Conservation (phyloP, 2,113 vertebrate genomes). For the Osmerus mordax region DNA sequence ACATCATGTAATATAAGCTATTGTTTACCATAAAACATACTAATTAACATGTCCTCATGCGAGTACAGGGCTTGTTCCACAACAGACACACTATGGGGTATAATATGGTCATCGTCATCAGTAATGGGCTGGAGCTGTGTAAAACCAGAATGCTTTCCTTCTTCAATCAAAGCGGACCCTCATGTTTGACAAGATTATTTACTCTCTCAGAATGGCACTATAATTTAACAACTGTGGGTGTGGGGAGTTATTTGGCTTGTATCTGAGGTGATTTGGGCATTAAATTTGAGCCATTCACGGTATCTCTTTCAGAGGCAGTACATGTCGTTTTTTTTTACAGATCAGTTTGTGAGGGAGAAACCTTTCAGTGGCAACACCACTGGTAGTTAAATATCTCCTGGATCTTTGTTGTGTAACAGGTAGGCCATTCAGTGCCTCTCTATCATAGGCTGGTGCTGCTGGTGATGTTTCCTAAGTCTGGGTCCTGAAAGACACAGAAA, state of each 20-base stretch:
- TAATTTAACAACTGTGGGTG: too few relatives aligned
- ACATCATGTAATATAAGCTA: constrained; percentile 58
- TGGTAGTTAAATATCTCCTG: not conserved
- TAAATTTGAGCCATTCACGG: too few relatives aligned
- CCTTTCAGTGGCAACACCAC: not conserved
- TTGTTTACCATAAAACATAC: not conserved
- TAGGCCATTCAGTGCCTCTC: constrained; percentile 48
- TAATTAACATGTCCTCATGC: not conserved
- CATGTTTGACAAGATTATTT: too few relatives aligned
- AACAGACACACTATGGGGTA: not conserved
- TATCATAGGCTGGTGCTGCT: constrained; percentile 29
- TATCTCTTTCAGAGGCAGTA: too few relatives aligned
- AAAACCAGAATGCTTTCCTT: too few relatives aligned
- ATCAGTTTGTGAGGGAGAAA: not conserved
- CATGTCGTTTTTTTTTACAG: too few relatives aligned
- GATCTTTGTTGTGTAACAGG: constrained; percentile 35
- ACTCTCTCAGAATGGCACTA: too few relatives aligned
- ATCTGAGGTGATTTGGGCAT: too few relatives aligned
- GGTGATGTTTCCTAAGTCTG: constrained; percentile 52
- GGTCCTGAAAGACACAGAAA: constrained; percentile 35
- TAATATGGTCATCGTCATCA: not conserved
- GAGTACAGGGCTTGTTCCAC: not conserved
- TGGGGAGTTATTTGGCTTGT: too few relatives aligned
- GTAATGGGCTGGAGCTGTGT: not conserved
- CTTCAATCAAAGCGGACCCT: too few relatives aligned